Conservation (phyloP, 1,140 invertebrate species). For the Diuraphis noxia region DNA sequence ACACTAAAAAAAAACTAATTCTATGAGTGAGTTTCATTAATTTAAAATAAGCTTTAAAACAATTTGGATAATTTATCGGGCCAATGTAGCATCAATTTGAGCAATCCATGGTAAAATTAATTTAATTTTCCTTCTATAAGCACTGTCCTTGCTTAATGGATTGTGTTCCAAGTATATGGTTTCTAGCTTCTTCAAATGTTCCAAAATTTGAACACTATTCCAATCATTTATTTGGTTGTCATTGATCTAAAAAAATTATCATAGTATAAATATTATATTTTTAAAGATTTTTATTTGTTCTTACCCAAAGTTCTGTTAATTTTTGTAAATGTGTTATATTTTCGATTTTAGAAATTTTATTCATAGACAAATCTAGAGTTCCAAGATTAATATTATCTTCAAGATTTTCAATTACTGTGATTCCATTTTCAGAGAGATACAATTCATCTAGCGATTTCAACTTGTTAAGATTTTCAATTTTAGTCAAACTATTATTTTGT, state of each 20-base stretch:
- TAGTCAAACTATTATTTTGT: slow-evolving; percentile 85
- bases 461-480: slow-evolving; percentile 83
- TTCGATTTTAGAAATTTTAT: slow-evolving; percentile 80
- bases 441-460: slow-evolving; percentile 80
- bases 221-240: slow-evolving; percentile 88
- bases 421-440: slow-evolving; percentile 93
- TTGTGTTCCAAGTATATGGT: slow-evolving; percentile 95
- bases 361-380: slow-evolving; percentile 89
- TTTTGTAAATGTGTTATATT: slow-evolving; percentile 76
- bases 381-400: slow-evolving; percentile 72
- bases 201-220: slow-evolving; percentile 78
- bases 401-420: slow-evolving; percentile 76
- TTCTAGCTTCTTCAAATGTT: slow-evolving; percentile 73
- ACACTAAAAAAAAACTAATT: not conserved
- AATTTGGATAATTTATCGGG: slow-evolving; percentile 63
- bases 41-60: not conserved
- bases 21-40: not conserved
- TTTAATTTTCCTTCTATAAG: slow-evolving; percentile 91
- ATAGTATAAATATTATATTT: not conserved
- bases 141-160: slow-evolving; percentile 80
- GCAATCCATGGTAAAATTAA: slow-evolving; percentile 80
- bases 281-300: slow-evolving; percentile 55
- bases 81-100: slow-evolving; percentile 95
- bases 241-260: slow-evolving; percentile 73
- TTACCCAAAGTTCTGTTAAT: slow-evolving; percentile 94